A percentile compares a stretch with the other conserved stretches of the same genome.
Evolutionary conservation across 1,140 invertebrate species (phyloP).

Genomic region (Eriocheir sinensis): DNA sequence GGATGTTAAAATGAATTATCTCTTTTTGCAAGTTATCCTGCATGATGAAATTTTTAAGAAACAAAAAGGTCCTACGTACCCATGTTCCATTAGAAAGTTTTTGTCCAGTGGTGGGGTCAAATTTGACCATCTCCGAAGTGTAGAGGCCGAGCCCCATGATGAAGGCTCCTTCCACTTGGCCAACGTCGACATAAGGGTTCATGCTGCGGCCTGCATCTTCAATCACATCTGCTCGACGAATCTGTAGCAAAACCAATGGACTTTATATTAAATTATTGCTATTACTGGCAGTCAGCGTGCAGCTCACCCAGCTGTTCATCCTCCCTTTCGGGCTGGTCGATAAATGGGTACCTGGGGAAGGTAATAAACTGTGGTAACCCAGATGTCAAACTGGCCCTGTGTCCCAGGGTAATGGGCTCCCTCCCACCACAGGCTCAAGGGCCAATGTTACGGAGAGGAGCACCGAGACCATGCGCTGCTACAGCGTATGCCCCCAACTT

Average conservation of each 20-base stretch:
- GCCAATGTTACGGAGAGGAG: no score
- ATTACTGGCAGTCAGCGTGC: neutral
- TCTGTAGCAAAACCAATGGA: neutral
- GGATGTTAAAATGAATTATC: no score
- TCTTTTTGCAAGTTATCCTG: no score
- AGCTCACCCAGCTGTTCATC: no score
- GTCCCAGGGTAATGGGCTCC: no score
- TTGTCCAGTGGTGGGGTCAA: constrained; percentile 80
- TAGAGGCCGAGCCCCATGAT: constrained; percentile 82
- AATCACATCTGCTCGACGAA: constrained; percentile 81
- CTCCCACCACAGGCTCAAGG: no score
- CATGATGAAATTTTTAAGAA: neutral
- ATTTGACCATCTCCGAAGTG: constrained; percentile 81
- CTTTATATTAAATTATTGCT: neutral
- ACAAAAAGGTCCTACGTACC: constrained; percentile 72
- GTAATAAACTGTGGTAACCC: no score
- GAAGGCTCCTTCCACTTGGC: constrained; percentile 83
- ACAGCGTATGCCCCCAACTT: no score
- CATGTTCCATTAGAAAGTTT: constrained; percentile 81
- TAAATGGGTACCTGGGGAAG: no score
- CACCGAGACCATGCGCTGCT: no score
- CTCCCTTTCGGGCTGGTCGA: no score
- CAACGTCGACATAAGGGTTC: constrained; percentile 81
- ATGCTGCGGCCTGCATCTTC: constrained; percentile 81
- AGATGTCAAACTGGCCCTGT: no score